phyloP scores from a whole-genome alignment of 1,140 invertebrate species.

The Lasioglossum albipes region DNA sequence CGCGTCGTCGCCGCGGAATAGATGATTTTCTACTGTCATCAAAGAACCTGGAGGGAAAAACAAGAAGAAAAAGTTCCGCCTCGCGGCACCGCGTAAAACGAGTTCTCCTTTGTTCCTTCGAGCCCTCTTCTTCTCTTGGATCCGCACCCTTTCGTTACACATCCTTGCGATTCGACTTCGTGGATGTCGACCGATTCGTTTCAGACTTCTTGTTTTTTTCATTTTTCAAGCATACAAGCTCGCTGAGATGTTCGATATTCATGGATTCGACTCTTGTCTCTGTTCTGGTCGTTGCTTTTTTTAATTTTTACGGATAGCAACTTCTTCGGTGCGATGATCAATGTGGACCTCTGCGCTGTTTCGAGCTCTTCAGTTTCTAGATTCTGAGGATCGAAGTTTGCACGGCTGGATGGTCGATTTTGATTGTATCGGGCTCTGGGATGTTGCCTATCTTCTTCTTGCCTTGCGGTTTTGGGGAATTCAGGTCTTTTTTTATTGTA shows the following conservation, averaged over 20 bases:
- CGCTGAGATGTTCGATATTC: neutral
- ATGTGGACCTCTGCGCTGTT: too few relatives aligned
- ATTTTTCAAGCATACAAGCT: neutral
- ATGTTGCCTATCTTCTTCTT: too few relatives aligned
- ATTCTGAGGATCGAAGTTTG: too few relatives aligned
- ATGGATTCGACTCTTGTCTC: too few relatives aligned
- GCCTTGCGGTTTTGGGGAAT: too few relatives aligned
- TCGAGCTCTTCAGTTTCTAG: too few relatives aligned
- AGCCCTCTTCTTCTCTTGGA: neutral
- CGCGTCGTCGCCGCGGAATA: neutral
- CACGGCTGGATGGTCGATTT: too few relatives aligned
- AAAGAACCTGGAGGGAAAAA: neutral
- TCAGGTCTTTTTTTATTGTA: too few relatives aligned
- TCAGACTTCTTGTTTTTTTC: neutral
- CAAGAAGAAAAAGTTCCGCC: neutral
- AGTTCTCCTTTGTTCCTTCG: constrained; percentile 1
- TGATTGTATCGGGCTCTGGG: too few relatives aligned
- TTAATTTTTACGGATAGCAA: too few relatives aligned
- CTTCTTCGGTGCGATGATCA: too few relatives aligned
- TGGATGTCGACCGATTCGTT: neutral
- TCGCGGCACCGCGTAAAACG: neutral
- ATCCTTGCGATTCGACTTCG: neutral
- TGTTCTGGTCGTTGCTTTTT: too few relatives aligned
- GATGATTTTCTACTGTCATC: neutral
- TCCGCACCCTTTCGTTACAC: neutral